Evolutionary conservation across 2,888 invertebrate genomes (phyloP), one percentile per base, ranked within the genome.

Genomic region (Ochropleura leucogaster): DNA sequence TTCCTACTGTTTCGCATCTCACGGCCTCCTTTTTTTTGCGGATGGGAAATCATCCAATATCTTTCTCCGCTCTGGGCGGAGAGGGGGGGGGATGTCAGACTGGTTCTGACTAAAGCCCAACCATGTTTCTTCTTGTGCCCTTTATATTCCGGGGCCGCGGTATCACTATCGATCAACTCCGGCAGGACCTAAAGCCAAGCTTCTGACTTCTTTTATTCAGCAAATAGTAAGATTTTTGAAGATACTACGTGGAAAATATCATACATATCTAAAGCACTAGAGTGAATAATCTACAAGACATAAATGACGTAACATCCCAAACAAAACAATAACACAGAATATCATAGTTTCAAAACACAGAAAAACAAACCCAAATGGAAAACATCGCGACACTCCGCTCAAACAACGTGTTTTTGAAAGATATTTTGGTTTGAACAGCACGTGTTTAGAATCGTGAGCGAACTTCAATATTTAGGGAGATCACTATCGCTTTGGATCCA

Each of bases 391-490:
- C 47, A 20, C 16, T 57, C 16, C 42, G 40, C 30, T 30, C 53
- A 9, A 83, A 68, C 59, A 57, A 66, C 16, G 51, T 73, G 47
- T 42, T 80, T 74, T 74, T 70, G 16, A 65, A 65, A 70, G 75
- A 60, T 74, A 68, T 81, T 80, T 62, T 42, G 64, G 55, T 47
- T 66, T 44, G 14, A 49, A 68, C 49, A 57, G 47, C 44, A 53
- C 80, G 57, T 80, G 74, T 55, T 69, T 42, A 42, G 12, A 57
- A 83, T 79, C 80, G 81, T 84, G 75, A 70, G 69, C 7, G 20
- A 68, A 81, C 65, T 68, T 74, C 74, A 74, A 80, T 84, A 80
- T 84, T 84, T 57, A 59, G 74, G 44, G 9, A n/a, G 69, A 74
- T 70, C 80, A 64, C 69, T 67, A 79, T 74, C 66, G 44, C 20